A percentile compares a stretch with the other conserved stretches of the same genome.
Evolutionary conservation across 2,888 invertebrate species (phyloP).

Genomic region (Eugnorisma glareosa): DNA sequence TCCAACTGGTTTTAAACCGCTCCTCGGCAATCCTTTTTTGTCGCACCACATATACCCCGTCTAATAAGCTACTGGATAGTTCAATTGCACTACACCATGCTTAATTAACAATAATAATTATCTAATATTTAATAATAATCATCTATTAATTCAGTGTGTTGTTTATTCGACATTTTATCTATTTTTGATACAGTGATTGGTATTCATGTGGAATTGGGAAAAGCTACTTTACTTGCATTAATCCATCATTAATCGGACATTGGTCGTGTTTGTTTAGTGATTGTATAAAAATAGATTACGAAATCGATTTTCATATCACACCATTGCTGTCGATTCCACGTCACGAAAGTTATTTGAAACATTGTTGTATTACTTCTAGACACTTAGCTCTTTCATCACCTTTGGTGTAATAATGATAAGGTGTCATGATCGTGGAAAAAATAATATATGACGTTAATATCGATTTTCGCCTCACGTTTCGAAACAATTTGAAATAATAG

Average conservation of each 20-base stretch:
- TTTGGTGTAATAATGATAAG: conserved; percentile 46
- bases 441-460: conserved; percentile 25
- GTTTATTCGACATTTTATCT: conserved; percentile 17
- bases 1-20: conserved; percentile 32
- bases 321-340: neutral
- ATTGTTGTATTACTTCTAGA: conserved; percentile 28
- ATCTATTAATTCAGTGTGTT: conserved; percentile 24
- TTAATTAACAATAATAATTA: conserved; percentile 9
- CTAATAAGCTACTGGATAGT: conserved; percentile 22
- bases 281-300: conserved; percentile 34
- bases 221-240: conserved; percentile 6
- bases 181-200: conserved; percentile 20
- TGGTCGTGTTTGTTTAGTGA: conserved; percentile 24
- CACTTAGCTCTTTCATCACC: conserved; percentile 34
- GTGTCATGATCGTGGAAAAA: conserved; percentile 29
- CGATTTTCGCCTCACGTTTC: conserved; percentile 16
- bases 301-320: conserved; percentile 42
- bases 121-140: conserved; percentile 8
- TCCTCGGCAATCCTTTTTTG: conserved; percentile 6
- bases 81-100: neutral
- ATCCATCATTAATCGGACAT: conserved; percentile 29
- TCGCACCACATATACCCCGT: neutral
- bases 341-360: conserved; percentile 33
- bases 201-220: conserved; percentile 24
- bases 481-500: conserved; percentile 22